Base-by-base conservation (phyloP, 2,113 vertebrate species). In the Corydoras maculifer region DNA sequence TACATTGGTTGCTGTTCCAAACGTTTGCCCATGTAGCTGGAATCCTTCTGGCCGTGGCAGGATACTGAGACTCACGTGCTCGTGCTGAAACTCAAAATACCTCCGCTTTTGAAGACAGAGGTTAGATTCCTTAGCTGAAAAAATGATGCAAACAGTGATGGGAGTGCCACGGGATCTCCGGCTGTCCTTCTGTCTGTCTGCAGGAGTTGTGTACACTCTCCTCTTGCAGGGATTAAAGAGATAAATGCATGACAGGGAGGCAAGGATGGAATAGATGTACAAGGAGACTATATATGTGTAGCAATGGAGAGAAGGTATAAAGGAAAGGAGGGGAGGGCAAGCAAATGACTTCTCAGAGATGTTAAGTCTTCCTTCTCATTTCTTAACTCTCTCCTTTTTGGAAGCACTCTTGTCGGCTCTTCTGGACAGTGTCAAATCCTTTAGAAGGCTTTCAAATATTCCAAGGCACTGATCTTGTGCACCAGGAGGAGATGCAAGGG, bases 1-100 rank as follows among this genome's bases (percentile, higher is more conserved):
- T 93, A 94, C 93, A 94, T 94, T 92, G 91, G 93, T 87, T 92
- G 92, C 89, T 93, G 92, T 82, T 94, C 93, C 92, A 94, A 86
- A 81, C 91, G 92, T 92, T 94, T 94, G 90, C 93, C 93, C 93
- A 94, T 94, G 93, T 92, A 94, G 93, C 90, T 93, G 91, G 91
- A 93, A 89, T 92, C 91, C 81, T 88, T 88, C 84, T 89, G 87
- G 88, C 90, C 84, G 89, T 88, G 77, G 87, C 88, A 88, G 72
- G 72, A 89, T 63, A 73, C 70, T 53, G 64, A 78, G 74, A 92
- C 77, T 81, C 69, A 59, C 65, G 68, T 70, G 61, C 51, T 71
- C 60, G 14, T 57, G 61, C 61, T 51, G 68, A 66, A 69, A 72
- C 78, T 77, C 70, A 14, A 58, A 75, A 55, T 65, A 62, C 69